Percentiles rank a stretch among this genome's conserved stretches.
These are phyloP conservation scores for Pheosia tremula DNA, from an alignment of 2,888 invertebrate genomes.

Conservation along the genomic window DNA sequence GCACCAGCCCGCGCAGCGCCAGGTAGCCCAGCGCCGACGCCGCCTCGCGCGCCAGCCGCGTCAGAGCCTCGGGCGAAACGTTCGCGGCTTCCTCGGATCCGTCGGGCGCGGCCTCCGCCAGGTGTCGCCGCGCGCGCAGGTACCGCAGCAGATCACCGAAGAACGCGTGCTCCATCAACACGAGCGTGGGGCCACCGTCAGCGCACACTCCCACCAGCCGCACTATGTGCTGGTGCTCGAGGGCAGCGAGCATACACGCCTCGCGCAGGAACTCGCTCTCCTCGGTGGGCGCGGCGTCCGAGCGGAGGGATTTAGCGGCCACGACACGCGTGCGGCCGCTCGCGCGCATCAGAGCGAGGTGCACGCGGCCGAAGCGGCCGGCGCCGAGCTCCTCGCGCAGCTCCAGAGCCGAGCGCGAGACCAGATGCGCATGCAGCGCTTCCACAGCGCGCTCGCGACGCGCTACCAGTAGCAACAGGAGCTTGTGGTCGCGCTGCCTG, in stretches of 20 bases:
- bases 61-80: slow-evolving; percentile 55
- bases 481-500: slow-evolving; percentile 64
- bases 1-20: slow-evolving; percentile 90
- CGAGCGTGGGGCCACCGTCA: slow-evolving; percentile 91
- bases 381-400: slow-evolving; percentile 55
- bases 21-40: slow-evolving; percentile 84
- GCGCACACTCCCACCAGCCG: slow-evolving; percentile 91
- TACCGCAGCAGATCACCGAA: slow-evolving; percentile 95
- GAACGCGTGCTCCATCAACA: slow-evolving; percentile 96
- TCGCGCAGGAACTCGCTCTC: slow-evolving; percentile 90
- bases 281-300: slow-evolving; percentile 90
- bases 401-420: slow-evolving; percentile 44
- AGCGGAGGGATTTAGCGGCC: slow-evolving; percentile 93
- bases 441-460: slow-evolving; percentile 33
- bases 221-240: slow-evolving; percentile 94
- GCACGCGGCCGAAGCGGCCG: slow-evolving; percentile 63
- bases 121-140: slow-evolving; percentile 87
- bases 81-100: slow-evolving; percentile 81
- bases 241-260: slow-evolving; percentile 94
- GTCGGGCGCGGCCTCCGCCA: slow-evolving; percentile 82
- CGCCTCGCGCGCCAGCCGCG: slow-evolving; percentile 55
- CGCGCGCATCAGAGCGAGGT: slow-evolving; percentile 49
- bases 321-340: slow-evolving; percentile 81
- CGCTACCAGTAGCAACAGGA: slow-evolving; percentile 25
- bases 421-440: slow-evolving; percentile 37